Conservation (phyloP, 2,113 vertebrate genomes). For the Fukomys damarensis region DNA sequence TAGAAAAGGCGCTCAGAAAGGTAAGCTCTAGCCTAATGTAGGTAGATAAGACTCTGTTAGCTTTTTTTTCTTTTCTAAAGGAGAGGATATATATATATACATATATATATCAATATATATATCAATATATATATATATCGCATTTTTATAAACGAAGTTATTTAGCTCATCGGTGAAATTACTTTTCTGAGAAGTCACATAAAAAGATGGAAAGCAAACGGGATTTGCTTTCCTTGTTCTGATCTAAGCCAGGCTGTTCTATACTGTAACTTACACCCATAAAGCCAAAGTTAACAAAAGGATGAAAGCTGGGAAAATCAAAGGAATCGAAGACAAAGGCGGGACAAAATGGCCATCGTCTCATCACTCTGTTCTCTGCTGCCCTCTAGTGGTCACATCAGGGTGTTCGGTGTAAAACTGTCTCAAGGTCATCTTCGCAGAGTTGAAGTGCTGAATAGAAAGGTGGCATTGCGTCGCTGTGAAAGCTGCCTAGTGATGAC, state of each 20-base stretch:
- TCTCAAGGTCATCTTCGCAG: constrained; percentile 57
- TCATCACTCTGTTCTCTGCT: constrained; percentile 73
- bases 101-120: not conserved
- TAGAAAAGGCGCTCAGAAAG: constrained; percentile 34
- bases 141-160: constrained; percentile 28
- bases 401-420: not conserved
- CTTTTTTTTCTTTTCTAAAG: constrained; percentile 39
- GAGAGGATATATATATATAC: not conserved
- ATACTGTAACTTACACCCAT: constrained; percentile 32
- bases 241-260: not conserved
- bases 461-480: not conserved
- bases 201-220: not conserved
- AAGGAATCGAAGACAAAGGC: constrained; percentile 75
- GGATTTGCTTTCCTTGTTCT: not conserved
- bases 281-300: constrained; percentile 76
- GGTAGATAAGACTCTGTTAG: constrained; percentile 24
- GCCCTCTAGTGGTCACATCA: constrained; percentile 57
- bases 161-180: constrained; percentile 3
- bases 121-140: not conserved
- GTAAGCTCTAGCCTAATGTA: constrained; percentile 21
- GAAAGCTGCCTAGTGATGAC: not conserved
- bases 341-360: constrained; percentile 36
- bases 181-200: constrained; percentile 3
- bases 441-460: not conserved
- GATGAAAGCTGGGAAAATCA: constrained; percentile 64